These are phyloP conservation scores for Galaxias olidus DNA, from an alignment of 2,797 vertebrate species.

Conservation along the genomic window DNA sequence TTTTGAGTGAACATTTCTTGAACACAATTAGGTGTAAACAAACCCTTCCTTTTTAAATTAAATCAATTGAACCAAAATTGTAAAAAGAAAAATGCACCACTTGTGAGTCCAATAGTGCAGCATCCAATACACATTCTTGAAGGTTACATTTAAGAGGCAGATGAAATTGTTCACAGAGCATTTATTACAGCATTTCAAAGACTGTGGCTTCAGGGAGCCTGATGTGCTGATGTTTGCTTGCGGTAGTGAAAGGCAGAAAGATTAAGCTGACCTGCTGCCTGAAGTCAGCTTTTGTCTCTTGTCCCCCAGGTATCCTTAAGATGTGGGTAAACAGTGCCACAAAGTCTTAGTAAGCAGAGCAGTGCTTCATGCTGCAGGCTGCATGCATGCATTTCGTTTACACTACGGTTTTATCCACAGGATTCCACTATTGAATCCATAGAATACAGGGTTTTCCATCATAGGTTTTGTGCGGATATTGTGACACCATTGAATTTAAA, in stretches of 20 bases:
- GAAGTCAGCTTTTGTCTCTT: conserved; percentile 3
- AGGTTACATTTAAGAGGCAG: conserved; percentile 9
- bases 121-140: conserved; percentile 7
- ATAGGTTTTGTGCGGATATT: no score
- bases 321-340: conserved; percentile 11
- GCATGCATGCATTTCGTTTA: neutral
- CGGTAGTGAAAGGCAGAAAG: neutral
- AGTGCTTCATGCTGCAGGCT: neutral
- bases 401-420: neutral
- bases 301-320: conserved; percentile 14
- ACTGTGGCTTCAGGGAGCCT: neutral
- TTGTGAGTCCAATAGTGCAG: neutral
- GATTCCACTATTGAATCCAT: neutral
- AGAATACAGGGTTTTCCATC: neutral
- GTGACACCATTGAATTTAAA: no score
- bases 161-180: conserved; percentile 14
- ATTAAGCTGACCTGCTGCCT: conserved; percentile 29
- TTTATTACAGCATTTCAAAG: conserved; percentile 1
- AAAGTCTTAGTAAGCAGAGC: conserved; percentile 3
- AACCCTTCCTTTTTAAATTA: no score
- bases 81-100: no score
- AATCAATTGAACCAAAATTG: no score
- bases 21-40: no score
- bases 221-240: conserved; percentile 18
- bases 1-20: no score